Conservation (phyloP, 92 coral and sea anemone species). For the Scolanthus callimorphus region DNA sequence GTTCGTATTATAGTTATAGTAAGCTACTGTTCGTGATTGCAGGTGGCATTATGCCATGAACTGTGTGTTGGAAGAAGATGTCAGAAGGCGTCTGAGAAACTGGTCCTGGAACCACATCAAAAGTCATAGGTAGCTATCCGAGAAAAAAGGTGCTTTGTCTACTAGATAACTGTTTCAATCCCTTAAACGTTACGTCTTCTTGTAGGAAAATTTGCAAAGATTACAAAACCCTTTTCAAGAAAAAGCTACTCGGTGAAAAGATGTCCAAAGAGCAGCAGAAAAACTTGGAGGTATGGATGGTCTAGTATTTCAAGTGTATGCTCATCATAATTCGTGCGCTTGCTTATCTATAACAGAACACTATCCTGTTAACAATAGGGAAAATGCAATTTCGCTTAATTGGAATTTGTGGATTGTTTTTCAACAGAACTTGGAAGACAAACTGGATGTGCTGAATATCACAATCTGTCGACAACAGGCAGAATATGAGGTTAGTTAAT, state of each 20-base stretch:
- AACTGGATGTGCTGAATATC: slow-evolving; percentile 88
- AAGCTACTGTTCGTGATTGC: no score
- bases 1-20: no score
- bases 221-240: slow-evolving; percentile 74
- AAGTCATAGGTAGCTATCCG: slow-evolving; percentile 61
- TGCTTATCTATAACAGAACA: no score
- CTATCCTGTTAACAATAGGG: no score
- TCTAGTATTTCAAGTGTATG: no score
- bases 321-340: no score
- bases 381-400: background rate
- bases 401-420: background rate
- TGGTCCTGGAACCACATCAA: slow-evolving; percentile 96
- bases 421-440: slow-evolving; percentile 64
- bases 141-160: background rate
- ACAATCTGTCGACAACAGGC: slow-evolving; percentile 93
- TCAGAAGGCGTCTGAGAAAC: slow-evolving; percentile 62
- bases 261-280: slow-evolving; percentile 61
- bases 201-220: slow-evolving; percentile 58
- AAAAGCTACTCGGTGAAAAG: slow-evolving; percentile 72
- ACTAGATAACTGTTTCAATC: background rate
- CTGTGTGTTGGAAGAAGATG: slow-evolving; percentile 85
- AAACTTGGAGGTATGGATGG: slow-evolving; percentile 71
- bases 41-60: slow-evolving; percentile 94
- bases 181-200: background rate
- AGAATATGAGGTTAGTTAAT: slow-evolving; percentile 87